These are phyloP conservation scores for Allobates femoralis DNA, from an alignment of 2,797 vertebrate species.

Conservation along the genomic window DNA sequence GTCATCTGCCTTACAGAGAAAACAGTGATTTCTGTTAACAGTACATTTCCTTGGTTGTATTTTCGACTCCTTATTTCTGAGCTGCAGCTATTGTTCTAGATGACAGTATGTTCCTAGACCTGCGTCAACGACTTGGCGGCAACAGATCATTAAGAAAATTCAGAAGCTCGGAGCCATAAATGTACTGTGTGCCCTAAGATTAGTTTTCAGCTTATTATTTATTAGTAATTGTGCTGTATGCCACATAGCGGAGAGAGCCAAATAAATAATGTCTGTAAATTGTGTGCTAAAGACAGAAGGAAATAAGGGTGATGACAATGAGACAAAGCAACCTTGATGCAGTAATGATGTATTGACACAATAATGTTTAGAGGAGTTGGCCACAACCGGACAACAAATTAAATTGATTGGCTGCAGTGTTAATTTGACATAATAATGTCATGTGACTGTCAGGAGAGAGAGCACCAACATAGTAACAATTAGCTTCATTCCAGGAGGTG, in stretches of 20 bases:
- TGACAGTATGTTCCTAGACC: neutral
- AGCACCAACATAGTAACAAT: no score
- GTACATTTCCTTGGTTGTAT: neutral
- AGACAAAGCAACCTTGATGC: no score
- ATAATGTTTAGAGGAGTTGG: no score
- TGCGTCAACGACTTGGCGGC: neutral
- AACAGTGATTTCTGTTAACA: neutral
- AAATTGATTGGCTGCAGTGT: no score
- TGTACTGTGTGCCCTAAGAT: neutral
- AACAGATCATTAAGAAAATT: neutral
- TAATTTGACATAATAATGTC: no score
- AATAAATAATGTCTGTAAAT: neutral
- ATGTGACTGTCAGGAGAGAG: no score
- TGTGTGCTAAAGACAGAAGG: neutral
- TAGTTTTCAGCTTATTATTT: neutral
- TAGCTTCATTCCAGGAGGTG: no score
- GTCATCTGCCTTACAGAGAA: neutral
- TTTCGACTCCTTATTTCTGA: neutral
- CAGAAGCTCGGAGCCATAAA: neutral
- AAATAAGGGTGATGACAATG: neutral
- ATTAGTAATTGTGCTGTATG: neutral
- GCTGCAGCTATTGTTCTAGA: neutral
- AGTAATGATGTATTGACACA: no score
- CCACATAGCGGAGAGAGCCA: neutral
- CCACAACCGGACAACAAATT: no score